Base-by-base conservation (phyloP, 2,113 vertebrate genomes). In the Cyphomyrus discorhynchus region DNA sequence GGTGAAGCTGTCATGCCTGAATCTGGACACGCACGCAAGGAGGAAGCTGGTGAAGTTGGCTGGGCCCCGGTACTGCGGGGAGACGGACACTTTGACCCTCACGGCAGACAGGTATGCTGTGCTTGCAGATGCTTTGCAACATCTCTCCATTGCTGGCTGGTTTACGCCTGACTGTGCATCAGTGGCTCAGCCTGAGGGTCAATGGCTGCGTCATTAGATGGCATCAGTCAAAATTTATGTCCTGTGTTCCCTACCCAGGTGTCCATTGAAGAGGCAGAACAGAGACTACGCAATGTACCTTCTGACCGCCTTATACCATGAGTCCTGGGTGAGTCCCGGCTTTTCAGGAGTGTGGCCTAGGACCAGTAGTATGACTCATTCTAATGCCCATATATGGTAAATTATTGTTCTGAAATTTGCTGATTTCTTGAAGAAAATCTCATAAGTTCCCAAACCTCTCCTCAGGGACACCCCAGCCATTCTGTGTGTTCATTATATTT, bases 301-400 rank as follows among this genome's bases (percentile, higher is more conserved):
- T 53, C 97, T 99, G 13, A 99, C 98, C 3, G 98, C 99, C 90
- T 94, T 99, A 49, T 99, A 98, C 94, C 98, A 99, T 3, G 98
- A 99, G 91, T 98, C 98, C 11, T 99, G 98, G 98, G 98, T 99
- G 96, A 97, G 98, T 92, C 42, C 17, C 56, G 21, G 9, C 21
- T 42, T 88, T 62, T 88, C 87, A 47, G 45, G 19, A 46, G 19
- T 8, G 35, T 80, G 70, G 15, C 5, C 27, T 90, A 77, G 85
- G 84, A 47, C 5, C 53, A 66, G 52, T 82, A 92, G 5, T 1
- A 74, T 50, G 86, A 92, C 21, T 86, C 27, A 24, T 84, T 46
- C 24, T n/a, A 45, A 47, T 46, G 13, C 35, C 15, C 31, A 84
- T 84, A 24, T 4, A n/a, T 84, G 5, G 42, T 84, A 46, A 84